phyloP scores from a whole-genome alignment of 2,797 vertebrate species.

The Myripristis jacobus region DNA sequence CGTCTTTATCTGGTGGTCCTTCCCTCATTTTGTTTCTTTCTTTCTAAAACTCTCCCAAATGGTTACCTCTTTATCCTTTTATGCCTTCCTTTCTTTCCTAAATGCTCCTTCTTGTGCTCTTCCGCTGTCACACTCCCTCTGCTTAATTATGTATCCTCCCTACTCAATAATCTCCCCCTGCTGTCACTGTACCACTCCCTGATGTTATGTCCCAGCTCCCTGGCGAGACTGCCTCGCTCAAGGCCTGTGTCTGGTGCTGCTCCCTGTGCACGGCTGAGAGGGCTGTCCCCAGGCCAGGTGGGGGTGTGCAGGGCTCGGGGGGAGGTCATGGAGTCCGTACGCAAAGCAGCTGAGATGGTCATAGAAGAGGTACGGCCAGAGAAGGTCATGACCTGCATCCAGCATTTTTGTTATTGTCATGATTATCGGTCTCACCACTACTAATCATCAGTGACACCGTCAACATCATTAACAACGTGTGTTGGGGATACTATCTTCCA shows the following conservation, averaged over 20 bases:
- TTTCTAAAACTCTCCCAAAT: slow-evolving; percentile 65
- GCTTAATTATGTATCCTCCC: slow-evolving; percentile 42
- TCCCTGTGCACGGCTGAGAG: slow-evolving; percentile 80
- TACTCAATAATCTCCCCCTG: slow-evolving; percentile 22
- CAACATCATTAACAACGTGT: background rate
- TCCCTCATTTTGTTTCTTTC: slow-evolving; percentile 66
- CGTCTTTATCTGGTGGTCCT: slow-evolving; percentile 53
- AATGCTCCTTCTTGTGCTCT: slow-evolving; percentile 23
- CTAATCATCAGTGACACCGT: background rate
- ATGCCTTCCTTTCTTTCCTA: slow-evolving; percentile 26
- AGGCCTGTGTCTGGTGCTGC: slow-evolving; percentile 75
- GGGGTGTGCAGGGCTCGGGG: slow-evolving; percentile 78
- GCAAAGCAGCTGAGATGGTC: slow-evolving; percentile 83
- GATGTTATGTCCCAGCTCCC: slow-evolving; percentile 73
- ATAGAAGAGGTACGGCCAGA: slow-evolving; percentile 80
- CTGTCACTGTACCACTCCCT: slow-evolving; percentile 35
- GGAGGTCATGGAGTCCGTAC: slow-evolving; percentile 86
- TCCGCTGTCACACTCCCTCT: slow-evolving; percentile 22
- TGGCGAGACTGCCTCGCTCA: slow-evolving; percentile 84
- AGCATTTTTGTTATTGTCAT: background rate
- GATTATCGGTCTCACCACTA: background rate
- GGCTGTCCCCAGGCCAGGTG: slow-evolving; percentile 85
- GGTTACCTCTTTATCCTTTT: slow-evolving; percentile 59
- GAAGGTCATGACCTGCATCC: background rate
- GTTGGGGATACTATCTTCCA: background rate